Percentiles rank a stretch among this genome's conserved stretches.
Evolutionary conservation across 2,888 invertebrate species (phyloP).

Genomic region (Acronicta aceris): DNA sequence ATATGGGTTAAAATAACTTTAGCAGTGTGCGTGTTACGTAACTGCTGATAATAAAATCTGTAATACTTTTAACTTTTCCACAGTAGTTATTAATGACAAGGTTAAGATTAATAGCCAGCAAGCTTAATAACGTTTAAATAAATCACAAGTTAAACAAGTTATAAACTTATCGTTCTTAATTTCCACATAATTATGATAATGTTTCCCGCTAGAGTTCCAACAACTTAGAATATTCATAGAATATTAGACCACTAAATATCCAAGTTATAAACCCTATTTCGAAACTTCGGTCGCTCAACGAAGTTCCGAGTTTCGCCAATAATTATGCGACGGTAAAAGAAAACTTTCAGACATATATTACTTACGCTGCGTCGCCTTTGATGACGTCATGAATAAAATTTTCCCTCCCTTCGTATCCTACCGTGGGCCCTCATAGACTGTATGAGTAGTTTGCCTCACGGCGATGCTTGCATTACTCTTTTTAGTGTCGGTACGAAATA

Average conservation of each 20-base stretch:
- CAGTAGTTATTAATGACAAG: too few species aligned
- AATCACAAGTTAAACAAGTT: conserved; percentile 13
- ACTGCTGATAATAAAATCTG: too few species aligned
- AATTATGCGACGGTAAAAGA: conserved; percentile 52
- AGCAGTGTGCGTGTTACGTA: too few species aligned
- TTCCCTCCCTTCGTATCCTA: conserved; percentile 55
- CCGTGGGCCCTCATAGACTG: conserved; percentile 40
- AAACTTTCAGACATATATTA: conserved; percentile 57
- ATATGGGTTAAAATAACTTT: too few species aligned
- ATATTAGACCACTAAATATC: conserved; percentile 53
- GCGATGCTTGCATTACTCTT: conserved; percentile 21
- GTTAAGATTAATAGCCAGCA: too few species aligned
- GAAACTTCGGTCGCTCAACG: conserved; percentile 30
- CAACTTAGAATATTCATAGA: conserved; percentile 46
- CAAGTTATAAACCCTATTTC: conserved; percentile 51
- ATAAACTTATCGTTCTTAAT: conserved; percentile 28
- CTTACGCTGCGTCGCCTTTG: conserved; percentile 68
- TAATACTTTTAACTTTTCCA: too few species aligned
- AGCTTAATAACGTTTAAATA: too few species aligned
- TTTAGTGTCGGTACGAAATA: conserved; percentile 1
- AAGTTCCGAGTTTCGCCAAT: conserved; percentile 49
- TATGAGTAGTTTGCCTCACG: conserved; percentile 28
- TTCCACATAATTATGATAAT: conserved; percentile 33
- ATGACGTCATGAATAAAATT: conserved; percentile 77
- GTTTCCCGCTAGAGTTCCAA: conserved; percentile 23